These are phyloP conservation scores for Pollenia angustigena DNA, from an alignment of 2,888 invertebrate species.

Conservation along the genomic window DNA sequence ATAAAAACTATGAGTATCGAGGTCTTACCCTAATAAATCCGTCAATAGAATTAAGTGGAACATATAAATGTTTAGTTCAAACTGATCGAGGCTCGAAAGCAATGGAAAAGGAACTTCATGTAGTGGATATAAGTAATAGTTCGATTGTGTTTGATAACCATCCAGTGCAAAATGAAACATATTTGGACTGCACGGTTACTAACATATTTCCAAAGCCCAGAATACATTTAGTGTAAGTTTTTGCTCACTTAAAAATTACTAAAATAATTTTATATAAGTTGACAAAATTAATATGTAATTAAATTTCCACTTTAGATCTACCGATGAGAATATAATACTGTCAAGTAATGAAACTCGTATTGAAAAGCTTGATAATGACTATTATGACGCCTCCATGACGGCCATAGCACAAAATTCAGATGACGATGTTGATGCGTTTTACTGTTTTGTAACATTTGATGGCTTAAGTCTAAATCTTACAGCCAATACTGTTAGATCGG, in stretches of 20 bases:
- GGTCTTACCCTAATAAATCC: slow-evolving; percentile 89
- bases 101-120: slow-evolving; percentile 72
- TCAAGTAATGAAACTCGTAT: slow-evolving; percentile 54
- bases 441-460: slow-evolving; percentile 67
- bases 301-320: slow-evolving; percentile 20
- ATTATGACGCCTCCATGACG: slow-evolving; percentile 61
- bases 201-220: slow-evolving; percentile 75
- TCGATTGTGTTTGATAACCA: slow-evolving; percentile 70
- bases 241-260: not conserved
- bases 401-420: slow-evolving; percentile 61
- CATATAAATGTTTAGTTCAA: slow-evolving; percentile 89
- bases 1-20: slow-evolving; percentile 88
- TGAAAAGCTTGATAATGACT: slow-evolving; percentile 55
- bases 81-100: slow-evolving; percentile 85
- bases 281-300: not conserved
- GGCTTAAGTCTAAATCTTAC: slow-evolving; percentile 65
- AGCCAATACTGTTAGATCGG: slow-evolving; percentile 45
- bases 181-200: slow-evolving; percentile 73
- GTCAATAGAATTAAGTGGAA: slow-evolving; percentile 89
- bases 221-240: slow-evolving; percentile 74
- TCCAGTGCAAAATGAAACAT: slow-evolving; percentile 74
- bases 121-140: slow-evolving; percentile 75
- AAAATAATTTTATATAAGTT: not conserved
- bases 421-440: slow-evolving; percentile 56
- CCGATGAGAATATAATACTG: slow-evolving; percentile 51